A percentile compares a stretch with the other conserved stretches of the same genome.
Conservation (phyloP, 1,140 invertebrate species). For the Agraylea sexmaculata region DNA sequence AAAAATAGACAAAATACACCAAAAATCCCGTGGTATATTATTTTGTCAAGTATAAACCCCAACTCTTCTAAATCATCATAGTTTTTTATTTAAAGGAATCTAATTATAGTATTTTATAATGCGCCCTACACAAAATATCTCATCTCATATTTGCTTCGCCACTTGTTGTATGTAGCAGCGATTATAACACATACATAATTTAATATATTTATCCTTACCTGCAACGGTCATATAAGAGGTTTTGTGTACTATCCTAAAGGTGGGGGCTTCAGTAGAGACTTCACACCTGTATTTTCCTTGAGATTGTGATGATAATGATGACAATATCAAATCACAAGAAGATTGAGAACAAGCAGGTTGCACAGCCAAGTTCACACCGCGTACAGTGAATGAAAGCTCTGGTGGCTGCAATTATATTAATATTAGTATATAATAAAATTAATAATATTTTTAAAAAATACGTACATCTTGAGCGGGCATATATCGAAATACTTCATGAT, state of each 20-base stretch:
- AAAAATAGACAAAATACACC: no score
- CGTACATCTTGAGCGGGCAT: constrained; percentile 41
- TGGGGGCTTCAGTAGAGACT: constrained; percentile 28
- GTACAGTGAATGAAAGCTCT: constrained; percentile 13
- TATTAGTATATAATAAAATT: not conserved
- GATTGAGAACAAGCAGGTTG: constrained; percentile 11
- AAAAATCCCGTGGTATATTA: no score
- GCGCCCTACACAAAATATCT: no score
- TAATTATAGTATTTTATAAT: no score
- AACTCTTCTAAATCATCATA: no score
- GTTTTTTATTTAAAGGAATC: no score
- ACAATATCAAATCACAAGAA: constrained; percentile 17
- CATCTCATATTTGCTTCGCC: no score
- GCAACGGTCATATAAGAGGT: constrained; percentile 19
- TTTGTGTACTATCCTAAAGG: constrained; percentile 20
- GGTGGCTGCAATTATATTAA: constrained; percentile 12
- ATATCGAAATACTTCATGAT: constrained; percentile 68
- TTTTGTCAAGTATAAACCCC: no score
- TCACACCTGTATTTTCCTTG: constrained; percentile 27
- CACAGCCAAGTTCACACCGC: constrained; percentile 9
- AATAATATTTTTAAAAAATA: constrained; percentile 1
- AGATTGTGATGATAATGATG: constrained; percentile 4
- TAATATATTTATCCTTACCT: constrained; percentile 8
- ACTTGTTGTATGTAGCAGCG: no score
- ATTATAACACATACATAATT: no score